phyloP scores from a whole-genome alignment of 1,140 invertebrate genomes.

The Oppia nitens region DNA sequence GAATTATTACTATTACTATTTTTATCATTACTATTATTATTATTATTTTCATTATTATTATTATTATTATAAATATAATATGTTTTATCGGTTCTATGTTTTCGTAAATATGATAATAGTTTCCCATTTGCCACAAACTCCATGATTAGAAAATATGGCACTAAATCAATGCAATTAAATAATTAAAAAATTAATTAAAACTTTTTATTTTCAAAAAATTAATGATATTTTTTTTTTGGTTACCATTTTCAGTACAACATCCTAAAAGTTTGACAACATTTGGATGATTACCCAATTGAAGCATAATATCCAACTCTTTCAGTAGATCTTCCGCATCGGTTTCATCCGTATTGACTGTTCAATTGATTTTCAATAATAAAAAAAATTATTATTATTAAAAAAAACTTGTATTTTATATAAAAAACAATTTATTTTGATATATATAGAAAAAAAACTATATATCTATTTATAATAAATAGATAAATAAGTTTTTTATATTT shows the following conservation, averaged over 20 bases:
- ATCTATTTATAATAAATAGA: too few relatives aligned
- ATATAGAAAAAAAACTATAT: too few relatives aligned
- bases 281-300: conserved; percentile 61
- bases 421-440: too few relatives aligned
- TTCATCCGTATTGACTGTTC: conserved; percentile 53
- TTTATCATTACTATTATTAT: too few relatives aligned
- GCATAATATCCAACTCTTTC: conserved; percentile 61
- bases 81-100: conserved; percentile 36
- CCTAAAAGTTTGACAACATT: conserved; percentile 68
- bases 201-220: conserved; percentile 1
- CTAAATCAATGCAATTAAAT: conserved; percentile 34
- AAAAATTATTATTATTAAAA: conserved; percentile 1
- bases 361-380: conserved; percentile 10
- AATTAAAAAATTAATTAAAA: conserved; percentile 8
- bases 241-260: conserved; percentile 64
- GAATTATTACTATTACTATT: conserved; percentile 26
- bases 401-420: not conserved
- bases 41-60: too few relatives aligned
- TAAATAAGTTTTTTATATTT: too few relatives aligned
- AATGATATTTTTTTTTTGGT: conserved; percentile 4
- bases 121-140: conserved; percentile 76
- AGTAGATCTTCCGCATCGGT: conserved; percentile 59
- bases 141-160: conserved; percentile 67
- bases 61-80: conserved; percentile 11
- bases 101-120: conserved; percentile 53